phyloP scores from a whole-genome alignment of 2,113 vertebrate species.

The Camelus bactrianus region DNA sequence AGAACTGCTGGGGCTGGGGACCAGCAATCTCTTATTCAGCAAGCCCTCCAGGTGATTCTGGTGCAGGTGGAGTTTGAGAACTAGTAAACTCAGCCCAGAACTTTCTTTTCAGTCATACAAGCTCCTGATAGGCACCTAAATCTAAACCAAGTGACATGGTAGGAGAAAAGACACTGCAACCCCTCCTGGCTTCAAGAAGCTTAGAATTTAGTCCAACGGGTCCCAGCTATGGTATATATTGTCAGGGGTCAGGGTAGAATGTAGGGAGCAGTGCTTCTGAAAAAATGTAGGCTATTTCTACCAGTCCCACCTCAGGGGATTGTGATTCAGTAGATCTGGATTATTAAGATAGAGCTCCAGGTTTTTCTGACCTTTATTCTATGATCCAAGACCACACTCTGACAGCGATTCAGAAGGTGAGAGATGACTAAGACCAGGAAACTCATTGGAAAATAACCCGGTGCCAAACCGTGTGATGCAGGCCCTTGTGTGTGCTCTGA shows the following conservation, averaged over 20 bases:
- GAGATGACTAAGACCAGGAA: not conserved
- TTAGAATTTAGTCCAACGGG: not conserved
- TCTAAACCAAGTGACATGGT: not conserved
- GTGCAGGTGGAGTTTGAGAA: not conserved
- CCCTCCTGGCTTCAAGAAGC: not conserved
- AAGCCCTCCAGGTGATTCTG: not conserved
- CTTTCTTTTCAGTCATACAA: not conserved
- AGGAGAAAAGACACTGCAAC: not conserved
- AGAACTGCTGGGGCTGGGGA: no score
- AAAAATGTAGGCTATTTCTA: not conserved
- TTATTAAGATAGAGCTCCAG: not conserved
- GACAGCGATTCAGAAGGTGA: not conserved
- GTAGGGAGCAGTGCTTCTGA: not conserved
- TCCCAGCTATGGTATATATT: not conserved
- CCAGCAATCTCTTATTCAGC: not conserved
- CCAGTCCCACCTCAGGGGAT: not conserved
- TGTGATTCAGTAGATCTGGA: not conserved
- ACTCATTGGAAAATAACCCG: not conserved
- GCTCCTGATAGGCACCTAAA: not conserved
- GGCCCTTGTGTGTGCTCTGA: not conserved
- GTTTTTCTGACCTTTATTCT: not conserved
- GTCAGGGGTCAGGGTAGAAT: no score
- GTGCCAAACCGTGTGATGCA: not conserved
- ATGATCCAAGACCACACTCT: not conserved
- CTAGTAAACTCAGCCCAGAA: not conserved